phyloP scores from a whole-genome alignment of 2,888 invertebrate genomes.

The Aethes cnicana region DNA sequence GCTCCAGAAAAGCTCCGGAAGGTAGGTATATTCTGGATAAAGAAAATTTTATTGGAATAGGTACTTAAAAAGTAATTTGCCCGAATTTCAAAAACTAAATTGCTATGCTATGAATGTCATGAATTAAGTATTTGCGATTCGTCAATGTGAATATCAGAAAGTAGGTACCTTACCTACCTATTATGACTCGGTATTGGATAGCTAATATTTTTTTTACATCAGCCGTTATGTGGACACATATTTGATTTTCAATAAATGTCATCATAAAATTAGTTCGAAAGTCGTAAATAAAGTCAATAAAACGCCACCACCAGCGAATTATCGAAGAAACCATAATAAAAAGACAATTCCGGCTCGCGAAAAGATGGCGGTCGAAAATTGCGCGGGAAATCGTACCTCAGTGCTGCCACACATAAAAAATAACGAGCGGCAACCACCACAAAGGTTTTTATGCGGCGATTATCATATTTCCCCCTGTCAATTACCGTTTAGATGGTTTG shows the following conservation, averaged over 20 bases:
- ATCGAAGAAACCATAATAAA: constrained; percentile 28
- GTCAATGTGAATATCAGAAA: too few relatives aligned
- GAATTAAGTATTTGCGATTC: too few relatives aligned
- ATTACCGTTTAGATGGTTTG: constrained; percentile 64
- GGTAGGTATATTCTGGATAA: too few relatives aligned
- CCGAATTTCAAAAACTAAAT: too few relatives aligned
- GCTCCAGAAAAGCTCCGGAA: too few relatives aligned
- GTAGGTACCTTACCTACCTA: too few relatives aligned
- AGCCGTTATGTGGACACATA: too few relatives aligned
- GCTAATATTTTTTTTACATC: too few relatives aligned
- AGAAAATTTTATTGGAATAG: too few relatives aligned
- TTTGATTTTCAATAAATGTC: too few relatives aligned
- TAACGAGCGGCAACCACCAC: constrained; percentile 61
- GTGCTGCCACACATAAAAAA: constrained; percentile 57
- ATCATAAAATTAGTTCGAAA: neutral
- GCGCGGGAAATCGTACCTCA: constrained; percentile 55
- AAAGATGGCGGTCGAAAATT: constrained; percentile 55
- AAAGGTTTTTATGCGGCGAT: constrained; percentile 67
- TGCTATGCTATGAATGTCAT: too few relatives aligned
- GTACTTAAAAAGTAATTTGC: too few relatives aligned
- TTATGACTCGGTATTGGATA: neutral
- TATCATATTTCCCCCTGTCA: constrained; percentile 70
- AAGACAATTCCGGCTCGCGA: constrained; percentile 36
- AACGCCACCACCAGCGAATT: constrained; percentile 23
- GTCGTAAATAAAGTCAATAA: constrained; percentile 23